Conservation (phyloP, 2,797 vertebrate species). For the Hydrocynus forskahlii region DNA sequence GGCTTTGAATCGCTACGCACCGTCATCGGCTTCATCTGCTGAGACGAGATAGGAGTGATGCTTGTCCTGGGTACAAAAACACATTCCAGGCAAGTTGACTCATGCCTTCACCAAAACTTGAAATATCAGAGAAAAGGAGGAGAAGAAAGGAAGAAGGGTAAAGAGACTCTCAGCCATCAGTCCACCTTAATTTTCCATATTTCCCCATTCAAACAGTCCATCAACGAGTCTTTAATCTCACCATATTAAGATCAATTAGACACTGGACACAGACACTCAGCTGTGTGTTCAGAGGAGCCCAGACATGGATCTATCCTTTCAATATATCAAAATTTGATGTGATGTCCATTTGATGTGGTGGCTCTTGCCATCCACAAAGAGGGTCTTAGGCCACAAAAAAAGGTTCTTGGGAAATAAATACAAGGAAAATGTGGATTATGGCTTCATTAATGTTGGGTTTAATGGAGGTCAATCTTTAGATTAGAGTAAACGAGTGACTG, state of each 20-base stretch:
- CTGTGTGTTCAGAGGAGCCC: background rate
- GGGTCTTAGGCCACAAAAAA: too few species aligned
- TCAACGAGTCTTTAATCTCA: too few species aligned
- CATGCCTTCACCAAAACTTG: slow-evolving; percentile 38
- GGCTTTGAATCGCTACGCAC: background rate
- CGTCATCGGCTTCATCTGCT: slow-evolving; percentile 1
- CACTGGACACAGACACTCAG: background rate
- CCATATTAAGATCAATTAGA: background rate
- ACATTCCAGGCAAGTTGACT: slow-evolving; percentile 57
- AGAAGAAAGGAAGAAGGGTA: background rate
- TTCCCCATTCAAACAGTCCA: background rate
- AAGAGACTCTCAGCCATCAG: background rate
- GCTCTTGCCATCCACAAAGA: too few species aligned
- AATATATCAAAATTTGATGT: too few species aligned
- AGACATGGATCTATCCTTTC: too few species aligned
- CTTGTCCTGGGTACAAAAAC: background rate
- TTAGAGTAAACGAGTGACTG: background rate
- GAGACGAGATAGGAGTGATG: slow-evolving; percentile 4
- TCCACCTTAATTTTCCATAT: background rate
- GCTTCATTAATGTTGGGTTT: background rate
- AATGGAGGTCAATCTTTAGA: background rate
- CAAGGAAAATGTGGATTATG: background rate
- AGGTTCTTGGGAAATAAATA: background rate
- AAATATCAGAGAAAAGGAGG: slow-evolving; percentile 25
- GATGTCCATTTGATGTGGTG: too few species aligned